These are phyloP conservation scores for Nothobranchius kuhntae DNA, from an alignment of 2,113 vertebrate genomes.

Conservation along the genomic window DNA sequence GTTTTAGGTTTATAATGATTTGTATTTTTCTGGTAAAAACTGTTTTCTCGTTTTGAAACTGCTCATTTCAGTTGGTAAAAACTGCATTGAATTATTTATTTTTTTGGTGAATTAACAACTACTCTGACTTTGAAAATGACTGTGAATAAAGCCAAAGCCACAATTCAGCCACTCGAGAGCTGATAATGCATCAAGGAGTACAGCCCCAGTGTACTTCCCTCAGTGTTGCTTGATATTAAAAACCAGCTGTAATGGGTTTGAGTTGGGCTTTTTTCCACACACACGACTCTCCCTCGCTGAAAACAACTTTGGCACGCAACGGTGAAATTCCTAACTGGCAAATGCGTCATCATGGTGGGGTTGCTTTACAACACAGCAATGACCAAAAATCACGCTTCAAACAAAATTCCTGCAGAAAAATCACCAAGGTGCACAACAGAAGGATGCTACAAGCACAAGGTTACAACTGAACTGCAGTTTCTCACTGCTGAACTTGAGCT, in stretches of 20 bases:
- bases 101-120: constrained; percentile 40
- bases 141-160: constrained; percentile 52
- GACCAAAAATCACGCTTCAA: constrained; percentile 7
- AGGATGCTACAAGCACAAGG: neutral
- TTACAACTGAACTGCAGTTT: too few species aligned
- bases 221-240: constrained; percentile 61
- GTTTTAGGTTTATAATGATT: too few species aligned
- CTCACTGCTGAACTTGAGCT: constrained; percentile 40
- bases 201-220: constrained; percentile 60
- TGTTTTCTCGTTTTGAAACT: neutral
- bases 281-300: constrained; percentile 35
- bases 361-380: neutral
- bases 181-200: constrained; percentile 73
- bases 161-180: constrained; percentile 65
- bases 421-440: constrained; percentile 40
- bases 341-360: constrained; percentile 40
- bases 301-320: constrained; percentile 62
- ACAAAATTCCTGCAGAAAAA: constrained; percentile 33
- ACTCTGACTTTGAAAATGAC: constrained; percentile 41
- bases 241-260: constrained; percentile 62
- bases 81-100: constrained; percentile 3
- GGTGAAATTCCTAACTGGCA: constrained; percentile 42
- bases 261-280: constrained; percentile 63
- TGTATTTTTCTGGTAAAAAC: neutral
- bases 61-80: constrained; percentile 3